Base-by-base conservation (phyloP, 2,113 vertebrate genomes). In the Microtus richardsoni region DNA sequence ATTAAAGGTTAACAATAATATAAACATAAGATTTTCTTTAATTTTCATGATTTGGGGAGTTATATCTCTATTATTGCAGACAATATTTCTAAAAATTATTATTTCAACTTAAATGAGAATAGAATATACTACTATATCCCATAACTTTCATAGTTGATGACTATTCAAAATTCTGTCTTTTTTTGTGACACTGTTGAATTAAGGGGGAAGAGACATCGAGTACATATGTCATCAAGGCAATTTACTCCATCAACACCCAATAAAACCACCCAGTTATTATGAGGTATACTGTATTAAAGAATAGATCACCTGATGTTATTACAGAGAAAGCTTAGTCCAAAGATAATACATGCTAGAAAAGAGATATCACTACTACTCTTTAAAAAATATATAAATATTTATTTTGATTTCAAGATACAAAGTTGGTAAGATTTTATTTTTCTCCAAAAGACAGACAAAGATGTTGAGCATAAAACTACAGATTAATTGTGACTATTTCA, bases 401-500 rank as follows among this genome's bases (percentile, higher is more conserved):
- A 54, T 22, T 58, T 58, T n/a, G 54, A 80, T 80, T 80, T 58
- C 19, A 80, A 54, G 11, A 54, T 80, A 22, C 33, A 80, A 13
- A n/a, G 5, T 58, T n/a, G 49, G 33, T 24, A n/a, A 80, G 19
- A 36, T 58, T 80, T 24, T 24, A 58, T n/a, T n/a, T 80, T 10
- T 58, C 19, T 80, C 33, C 49, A 80, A 36, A 80, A n/a, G 21
- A 54, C 12, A 58, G 1, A 58, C 10, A n/a, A 80, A 80, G 58
- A 77, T 52, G 13, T 21, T 79, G 16, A 9, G 3, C 33, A 36
- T 52, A 54, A 60, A 82, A 60, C 13, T 82, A 22, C 9, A 82
- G 10, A 82, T 7, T 60, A 39, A 39, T 58, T 9, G 26, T 97
- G 95, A 47, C 93, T 95, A 96, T 75, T 96, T 98, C 79, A 91